A percentile compares a stretch with the other conserved stretches of the same genome.
phyloP scores from a whole-genome alignment of 2,113 vertebrate genomes.

The Anoura caudifer region DNA sequence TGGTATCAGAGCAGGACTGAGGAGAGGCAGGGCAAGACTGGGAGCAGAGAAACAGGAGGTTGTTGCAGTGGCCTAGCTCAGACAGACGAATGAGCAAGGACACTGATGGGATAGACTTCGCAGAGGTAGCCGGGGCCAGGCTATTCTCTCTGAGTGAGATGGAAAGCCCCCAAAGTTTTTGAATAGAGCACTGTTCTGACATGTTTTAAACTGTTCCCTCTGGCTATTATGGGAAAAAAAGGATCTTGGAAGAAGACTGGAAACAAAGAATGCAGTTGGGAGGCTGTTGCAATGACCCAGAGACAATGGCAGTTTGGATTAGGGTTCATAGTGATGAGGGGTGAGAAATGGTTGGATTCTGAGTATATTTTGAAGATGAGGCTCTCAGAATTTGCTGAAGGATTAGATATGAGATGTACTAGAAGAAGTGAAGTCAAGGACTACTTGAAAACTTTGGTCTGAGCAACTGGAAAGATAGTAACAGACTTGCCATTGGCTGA shows the following conservation, averaged over 20 bases:
- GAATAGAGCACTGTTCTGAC: background rate
- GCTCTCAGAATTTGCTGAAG: background rate
- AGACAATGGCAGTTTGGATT: background rate
- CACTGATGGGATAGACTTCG: background rate
- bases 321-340: background rate
- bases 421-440: background rate
- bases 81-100: background rate
- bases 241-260: background rate
- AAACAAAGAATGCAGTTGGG: background rate
- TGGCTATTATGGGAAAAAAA: background rate
- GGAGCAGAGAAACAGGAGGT: background rate
- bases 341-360: background rate
- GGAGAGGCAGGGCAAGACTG: accelerated
- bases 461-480: background rate
- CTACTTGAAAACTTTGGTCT: background rate
- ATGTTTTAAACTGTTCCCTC: background rate
- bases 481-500: background rate
- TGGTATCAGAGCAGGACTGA: background rate
- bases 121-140: background rate
- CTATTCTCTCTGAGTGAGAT: background rate
- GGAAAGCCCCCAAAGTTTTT: background rate
- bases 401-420: background rate
- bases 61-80: background rate
- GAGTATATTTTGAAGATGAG: background rate
- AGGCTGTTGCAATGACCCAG: background rate